phyloP scores from a whole-genome alignment of 2,888 invertebrate genomes.

The Tuberolachnus salignus region DNA sequence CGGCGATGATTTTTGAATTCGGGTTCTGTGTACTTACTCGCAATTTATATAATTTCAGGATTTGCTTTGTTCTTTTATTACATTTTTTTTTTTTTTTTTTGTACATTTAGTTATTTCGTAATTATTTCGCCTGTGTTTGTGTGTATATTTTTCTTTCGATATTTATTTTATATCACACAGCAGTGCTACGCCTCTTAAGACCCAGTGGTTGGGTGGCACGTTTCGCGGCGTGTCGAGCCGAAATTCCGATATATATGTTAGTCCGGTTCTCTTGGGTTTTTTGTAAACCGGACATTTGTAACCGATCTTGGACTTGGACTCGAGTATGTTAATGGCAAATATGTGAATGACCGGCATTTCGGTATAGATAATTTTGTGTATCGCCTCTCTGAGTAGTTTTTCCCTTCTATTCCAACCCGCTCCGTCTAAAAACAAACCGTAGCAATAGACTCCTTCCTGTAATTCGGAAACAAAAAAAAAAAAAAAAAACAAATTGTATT shows the following conservation, averaged over 20 bases:
- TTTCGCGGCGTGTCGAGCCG: constrained; percentile 82
- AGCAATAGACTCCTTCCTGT: constrained; percentile 86
- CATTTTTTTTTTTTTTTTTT: too few relatives aligned
- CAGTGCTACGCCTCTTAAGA: constrained; percentile 92
- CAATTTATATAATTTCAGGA: too few relatives aligned
- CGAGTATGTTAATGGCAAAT: constrained; percentile 90
- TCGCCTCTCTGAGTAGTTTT: constrained; percentile 89
- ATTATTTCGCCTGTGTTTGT: too few relatives aligned
- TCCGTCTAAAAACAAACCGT: constrained; percentile 92
- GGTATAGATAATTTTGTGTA: constrained; percentile 88
- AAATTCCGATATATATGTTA: constrained; percentile 92
- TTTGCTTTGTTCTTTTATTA: too few relatives aligned
- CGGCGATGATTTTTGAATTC: too few relatives aligned
- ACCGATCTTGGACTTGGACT: constrained; percentile 85
- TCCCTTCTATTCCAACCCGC: constrained; percentile 86
- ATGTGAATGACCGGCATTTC: constrained; percentile 97
- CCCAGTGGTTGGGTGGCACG: constrained; percentile 92
- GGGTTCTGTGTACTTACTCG: too few relatives aligned
- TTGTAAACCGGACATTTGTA: constrained; percentile 97
- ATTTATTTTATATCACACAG: constrained; percentile 94
- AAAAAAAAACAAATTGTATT: neutral
- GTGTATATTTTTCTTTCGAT: too few relatives aligned
- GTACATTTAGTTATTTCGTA: too few relatives aligned
- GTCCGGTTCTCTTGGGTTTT: constrained; percentile 91
- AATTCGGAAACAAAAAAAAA: neutral